A percentile compares a stretch with the other conserved stretches of the same genome.
phyloP scores from a whole-genome alignment of 2,797 vertebrate species.

The Enteromius radiatus region DNA sequence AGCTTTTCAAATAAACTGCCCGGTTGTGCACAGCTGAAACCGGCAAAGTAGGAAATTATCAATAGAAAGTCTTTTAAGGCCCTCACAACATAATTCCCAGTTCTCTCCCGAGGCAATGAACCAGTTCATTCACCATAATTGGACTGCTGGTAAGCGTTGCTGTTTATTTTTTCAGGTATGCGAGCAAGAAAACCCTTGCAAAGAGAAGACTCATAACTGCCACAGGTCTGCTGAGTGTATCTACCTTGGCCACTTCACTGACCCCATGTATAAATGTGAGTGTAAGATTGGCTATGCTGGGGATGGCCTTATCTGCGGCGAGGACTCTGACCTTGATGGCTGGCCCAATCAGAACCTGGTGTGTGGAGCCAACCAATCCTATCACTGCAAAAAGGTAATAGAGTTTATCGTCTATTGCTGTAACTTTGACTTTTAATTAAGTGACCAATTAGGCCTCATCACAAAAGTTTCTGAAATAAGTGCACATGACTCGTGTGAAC shows the following conservation, averaged over 20 bases:
- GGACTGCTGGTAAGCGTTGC: not conserved
- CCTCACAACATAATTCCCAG: constrained; percentile 6
- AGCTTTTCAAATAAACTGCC: constrained; percentile 47
- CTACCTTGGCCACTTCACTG: constrained; percentile 94
- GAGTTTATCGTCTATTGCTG: not conserved
- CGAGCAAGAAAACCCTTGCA: constrained; percentile 95
- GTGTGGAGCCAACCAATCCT: constrained; percentile 91
- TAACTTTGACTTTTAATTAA: not conserved
- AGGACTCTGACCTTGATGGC: constrained; percentile 97
- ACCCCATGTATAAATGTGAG: constrained; percentile 97
- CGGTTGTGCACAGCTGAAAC: constrained; percentile 14
- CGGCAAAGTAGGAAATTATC: constrained; percentile 2
- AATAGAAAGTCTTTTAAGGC: not conserved
- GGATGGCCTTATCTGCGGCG: constrained; percentile 93
- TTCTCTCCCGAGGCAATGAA: not conserved
- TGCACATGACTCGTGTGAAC: not conserved
- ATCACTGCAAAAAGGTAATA: constrained; percentile 92
- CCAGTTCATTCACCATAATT: not conserved
- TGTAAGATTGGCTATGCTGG: constrained; percentile 95
- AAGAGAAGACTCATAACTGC: constrained; percentile 92
- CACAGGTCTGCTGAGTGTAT: constrained; percentile 92
- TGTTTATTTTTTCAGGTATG: constrained; percentile 86
- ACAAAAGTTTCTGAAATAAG: not conserved
- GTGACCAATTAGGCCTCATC: not conserved
- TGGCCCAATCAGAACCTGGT: constrained; percentile 96